Base-by-base conservation (phyloP, 2,113 vertebrate species). In the Cynoglossus semilaevis region DNA sequence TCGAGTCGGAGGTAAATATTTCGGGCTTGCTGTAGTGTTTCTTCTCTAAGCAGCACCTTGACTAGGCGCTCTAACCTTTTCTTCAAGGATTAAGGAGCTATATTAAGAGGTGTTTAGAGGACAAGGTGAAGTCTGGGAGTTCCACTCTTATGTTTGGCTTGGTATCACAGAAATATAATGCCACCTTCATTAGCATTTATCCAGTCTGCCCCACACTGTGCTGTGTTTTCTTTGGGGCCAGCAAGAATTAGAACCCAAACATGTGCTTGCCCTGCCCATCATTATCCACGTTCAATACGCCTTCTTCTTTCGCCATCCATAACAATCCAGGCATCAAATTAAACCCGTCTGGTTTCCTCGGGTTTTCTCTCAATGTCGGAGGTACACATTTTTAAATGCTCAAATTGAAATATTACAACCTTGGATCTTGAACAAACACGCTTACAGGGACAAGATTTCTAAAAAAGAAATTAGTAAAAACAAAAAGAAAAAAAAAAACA, bases 171-270 rank as follows among this genome's bases (percentile, higher is more conserved):
- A 84, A 85, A 88, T 46, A 74, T 65, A 74, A 86, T 62, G 72
- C 72, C 55, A 71, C 63, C 68, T 77, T 74, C 80, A 84, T 84
- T 83, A 87, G 58, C 70, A 81, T 75, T 75, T 63, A 70, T 63
- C 68, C 64, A 73, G 63, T 73, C 64, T 74, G 68, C 58, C 70
- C 67, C 72, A 72, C 75, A 72, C 66, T 58, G n/a, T 7, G 58
- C 51, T 10, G 45, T 80, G 75, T 88, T 88, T 85, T 80, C 81
- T 81, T 88, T 87, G 86, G 72, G 79, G 76, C 76, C 37, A 18
- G 51, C 11, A 7, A 57, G 61, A 77, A 72, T 16, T 52, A 67
- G 67, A 72, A 60, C 46, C 64, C 48, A 61, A 80, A 76, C 65
- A 64, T 57, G 55, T 47, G 18, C 63, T 58, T 58, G 35, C 65